A percentile compares a stretch with the other conserved stretches of the same genome.
Evolutionary conservation across 2,113 vertebrate genomes (phyloP).

Genomic region (Cebus imitator): DNA sequence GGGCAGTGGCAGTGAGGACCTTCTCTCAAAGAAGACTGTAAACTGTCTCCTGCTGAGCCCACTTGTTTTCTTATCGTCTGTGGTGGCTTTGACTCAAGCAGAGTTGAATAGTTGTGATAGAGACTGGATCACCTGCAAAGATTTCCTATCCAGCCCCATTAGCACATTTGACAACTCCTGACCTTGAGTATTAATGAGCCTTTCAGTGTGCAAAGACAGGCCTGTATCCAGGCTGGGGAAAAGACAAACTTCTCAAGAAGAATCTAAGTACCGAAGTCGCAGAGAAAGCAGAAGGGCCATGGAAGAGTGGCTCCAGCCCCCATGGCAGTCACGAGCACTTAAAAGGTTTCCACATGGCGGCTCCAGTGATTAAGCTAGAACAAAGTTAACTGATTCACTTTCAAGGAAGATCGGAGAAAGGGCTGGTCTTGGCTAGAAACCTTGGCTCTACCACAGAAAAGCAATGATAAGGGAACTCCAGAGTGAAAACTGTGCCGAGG

Average conservation of each 20-base stretch:
- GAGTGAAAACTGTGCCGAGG: background rate
- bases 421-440: background rate
- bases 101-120: background rate
- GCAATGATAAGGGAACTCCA: background rate
- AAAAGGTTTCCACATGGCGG: background rate
- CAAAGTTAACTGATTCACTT: background rate
- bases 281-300: accelerated
- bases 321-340: background rate
- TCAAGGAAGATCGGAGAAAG: background rate
- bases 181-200: background rate
- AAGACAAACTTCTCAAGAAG: background rate
- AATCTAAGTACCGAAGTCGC: background rate
- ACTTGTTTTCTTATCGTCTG: background rate
- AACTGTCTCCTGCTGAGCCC: background rate
- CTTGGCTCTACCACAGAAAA: background rate
- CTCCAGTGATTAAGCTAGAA: background rate
- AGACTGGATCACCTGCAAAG: background rate
- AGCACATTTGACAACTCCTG: background rate
- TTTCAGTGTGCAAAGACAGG: background rate
- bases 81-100: background rate
- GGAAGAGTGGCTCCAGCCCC: background rate
- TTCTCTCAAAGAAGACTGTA: background rate
- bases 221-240: background rate
- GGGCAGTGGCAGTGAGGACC: background rate
- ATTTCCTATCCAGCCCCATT: background rate